Evolutionary conservation across 1,140 invertebrate species (phyloP).

Genomic region (Drosophila elegans): DNA sequence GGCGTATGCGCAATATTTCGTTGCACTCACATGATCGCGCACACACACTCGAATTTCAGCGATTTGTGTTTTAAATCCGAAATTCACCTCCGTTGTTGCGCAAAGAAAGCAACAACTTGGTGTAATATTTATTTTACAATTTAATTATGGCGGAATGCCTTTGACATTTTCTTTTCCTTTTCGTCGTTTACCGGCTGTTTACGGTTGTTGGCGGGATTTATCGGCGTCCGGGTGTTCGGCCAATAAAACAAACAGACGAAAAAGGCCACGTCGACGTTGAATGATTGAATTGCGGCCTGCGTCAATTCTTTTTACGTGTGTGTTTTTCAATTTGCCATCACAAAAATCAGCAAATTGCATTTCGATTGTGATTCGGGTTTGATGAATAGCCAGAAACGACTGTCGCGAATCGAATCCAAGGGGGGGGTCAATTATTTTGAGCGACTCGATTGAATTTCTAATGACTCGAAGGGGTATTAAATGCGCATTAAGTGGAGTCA

Average conservation of each 20-base stretch:
- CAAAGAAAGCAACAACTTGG: conserved; percentile 43
- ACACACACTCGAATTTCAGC: background rate
- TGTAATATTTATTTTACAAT: conserved; percentile 73
- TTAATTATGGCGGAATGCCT: conserved; percentile 50
- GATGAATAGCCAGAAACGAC: conserved; percentile 54
- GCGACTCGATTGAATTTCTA: conserved; percentile 61
- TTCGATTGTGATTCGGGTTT: conserved; percentile 70
- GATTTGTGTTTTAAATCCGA: conserved; percentile 43
- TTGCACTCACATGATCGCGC: background rate
- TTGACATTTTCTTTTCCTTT: conserved; percentile 20
- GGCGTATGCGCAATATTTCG: conserved; percentile 67
- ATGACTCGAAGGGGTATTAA: conserved; percentile 65
- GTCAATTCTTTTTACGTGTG: conserved; percentile 37
- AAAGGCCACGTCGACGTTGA: conserved; percentile 51
- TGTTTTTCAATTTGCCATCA: conserved; percentile 61
- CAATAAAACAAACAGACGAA: conserved; percentile 40
- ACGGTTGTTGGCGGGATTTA: conserved; percentile 1
- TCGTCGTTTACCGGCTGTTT: background rate
- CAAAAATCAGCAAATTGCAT: conserved; percentile 60
- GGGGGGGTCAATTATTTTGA: conserved; percentile 35
- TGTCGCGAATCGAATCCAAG: conserved; percentile 27
- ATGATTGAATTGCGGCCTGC: conserved; percentile 65
- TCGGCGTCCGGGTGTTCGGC: conserved; percentile 48
- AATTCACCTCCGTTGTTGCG: conserved; percentile 41
- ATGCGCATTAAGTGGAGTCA: conserved; percentile 64